Evolutionary conservation across 1,140 invertebrate species (phyloP).

Genomic region (Archivesica marissinica): DNA sequence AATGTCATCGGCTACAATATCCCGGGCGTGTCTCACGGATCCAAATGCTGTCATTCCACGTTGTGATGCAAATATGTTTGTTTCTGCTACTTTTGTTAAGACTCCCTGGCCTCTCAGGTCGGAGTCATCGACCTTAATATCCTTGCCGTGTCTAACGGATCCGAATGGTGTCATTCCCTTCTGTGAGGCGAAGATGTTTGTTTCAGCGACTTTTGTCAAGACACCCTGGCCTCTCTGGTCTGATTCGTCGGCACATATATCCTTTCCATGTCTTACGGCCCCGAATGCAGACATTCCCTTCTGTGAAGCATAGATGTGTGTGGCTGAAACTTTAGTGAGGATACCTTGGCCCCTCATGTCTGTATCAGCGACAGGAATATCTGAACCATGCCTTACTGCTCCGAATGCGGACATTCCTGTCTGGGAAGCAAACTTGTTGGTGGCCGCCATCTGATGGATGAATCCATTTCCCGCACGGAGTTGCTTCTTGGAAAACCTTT

Average conservation of each 20-base stretch:
- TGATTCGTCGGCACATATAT: slow-evolving; percentile 76
- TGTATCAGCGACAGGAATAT: slow-evolving; percentile 75
- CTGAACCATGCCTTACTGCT: slow-evolving; percentile 74
- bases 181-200: slow-evolving; percentile 89
- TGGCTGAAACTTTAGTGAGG: slow-evolving; percentile 96
- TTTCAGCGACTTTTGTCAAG: slow-evolving; percentile 96
- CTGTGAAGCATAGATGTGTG: slow-evolving; percentile 95
- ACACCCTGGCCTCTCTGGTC: slow-evolving; percentile 93
- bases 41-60: slow-evolving; percentile 91
- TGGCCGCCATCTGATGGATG: slow-evolving; percentile 89
- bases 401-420: slow-evolving; percentile 78
- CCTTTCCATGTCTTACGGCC: slow-evolving; percentile 94
- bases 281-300: slow-evolving; percentile 92
- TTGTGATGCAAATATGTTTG: slow-evolving; percentile 94
- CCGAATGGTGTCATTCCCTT: slow-evolving; percentile 89
- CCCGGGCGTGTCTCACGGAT: slow-evolving; percentile 45
- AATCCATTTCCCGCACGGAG: slow-evolving; percentile 94
- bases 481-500: slow-evolving; percentile 92
- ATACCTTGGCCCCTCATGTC: slow-evolving; percentile 89
- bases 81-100: slow-evolving; percentile 95
- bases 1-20: slow-evolving; percentile 56
- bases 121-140: slow-evolving; percentile 74
- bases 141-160: slow-evolving; percentile 74
- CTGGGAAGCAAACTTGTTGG: slow-evolving; percentile 90
- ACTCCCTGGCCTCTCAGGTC: slow-evolving; percentile 88